Base-by-base conservation (phyloP, 2,888 invertebrate species). In the Nymphalis polychloros region DNA sequence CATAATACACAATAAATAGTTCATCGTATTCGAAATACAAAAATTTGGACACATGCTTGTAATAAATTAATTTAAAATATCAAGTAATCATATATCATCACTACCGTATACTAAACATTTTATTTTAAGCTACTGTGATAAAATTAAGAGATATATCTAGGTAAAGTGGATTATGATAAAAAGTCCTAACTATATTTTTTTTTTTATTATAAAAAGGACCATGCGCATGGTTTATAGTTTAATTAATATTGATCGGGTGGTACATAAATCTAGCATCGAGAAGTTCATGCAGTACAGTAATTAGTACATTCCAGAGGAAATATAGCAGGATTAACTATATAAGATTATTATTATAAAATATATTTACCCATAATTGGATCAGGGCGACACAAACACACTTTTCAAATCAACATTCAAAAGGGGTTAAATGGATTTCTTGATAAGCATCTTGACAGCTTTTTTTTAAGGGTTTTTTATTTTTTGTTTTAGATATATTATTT, bases 381-480 rank as follows among this genome's bases (percentile, higher is more conserved):
- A 90, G 90, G 90, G 90, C 86, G 88, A 89, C 89, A 90, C 89
- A 92, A 84, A 89, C 88, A 88, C 88, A 87, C 86, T 87, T 85
- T 85, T 82, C 81, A 85, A 85, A 83, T 86, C 82, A 84, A 86
- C 84, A 86, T 85, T 86, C 81, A 84, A 84, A 82, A 79, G 74
- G 81, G 84, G 80, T 81, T 81, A 79, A 27, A 82, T 81, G 78
- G 81, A 83, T 84, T 81, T 87, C 89, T 89, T 89, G 89, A 85
- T 80, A 84, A 89, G 90, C 92, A 92, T 92, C 92, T 92, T 92
- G 92, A 92, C 92, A 92, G 88, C 91, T 92, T 92, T 92, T 73
- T 73, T 73, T 67, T 63, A 65, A 59, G 65, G 67, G 63, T 67
- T 8, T 35, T n/a, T 66, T 23, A 52, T 67, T 61, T 61, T 46